Conservation (phyloP, 1,140 invertebrate genomes). For the Trichogramma pretiosum region DNA sequence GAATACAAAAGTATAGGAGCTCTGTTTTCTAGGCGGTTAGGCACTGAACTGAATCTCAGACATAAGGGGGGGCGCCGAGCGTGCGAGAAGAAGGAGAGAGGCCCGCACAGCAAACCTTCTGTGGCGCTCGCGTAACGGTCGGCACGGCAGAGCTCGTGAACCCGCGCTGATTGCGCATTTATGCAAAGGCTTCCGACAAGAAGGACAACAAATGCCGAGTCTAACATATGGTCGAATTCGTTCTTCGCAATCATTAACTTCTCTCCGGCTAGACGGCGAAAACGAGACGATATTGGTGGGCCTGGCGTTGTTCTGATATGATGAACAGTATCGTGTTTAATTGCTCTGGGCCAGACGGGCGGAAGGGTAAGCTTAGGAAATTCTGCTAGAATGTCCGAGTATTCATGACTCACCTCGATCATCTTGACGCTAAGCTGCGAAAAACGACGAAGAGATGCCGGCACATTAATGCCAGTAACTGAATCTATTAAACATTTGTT, state of each 20-base stretch:
- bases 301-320: neutral
- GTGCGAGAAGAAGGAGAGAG: too few species aligned
- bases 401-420: neutral
- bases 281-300: neutral
- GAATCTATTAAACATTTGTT: neutral
- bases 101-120: too few species aligned
- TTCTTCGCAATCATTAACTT: neutral
- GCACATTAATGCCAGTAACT: neutral
- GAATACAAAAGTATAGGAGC: too few species aligned
- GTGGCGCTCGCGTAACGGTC: too few species aligned
- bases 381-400: neutral
- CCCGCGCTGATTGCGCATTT: too few species aligned
- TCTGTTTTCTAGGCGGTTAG: too few species aligned
- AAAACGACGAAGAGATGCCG: neutral
- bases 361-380: neutral
- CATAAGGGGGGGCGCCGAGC: too few species aligned
- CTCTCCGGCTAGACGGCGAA: neutral
- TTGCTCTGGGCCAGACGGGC: neutral
- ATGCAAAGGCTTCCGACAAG: too few species aligned
- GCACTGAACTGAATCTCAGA: too few species aligned
- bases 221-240: neutral
- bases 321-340: neutral
- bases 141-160: too few species aligned
- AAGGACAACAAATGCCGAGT: too few species aligned
- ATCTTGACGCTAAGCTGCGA: neutral